Conservation (phyloP, 1,140 invertebrate genomes). For the Penaeus chinensis region DNA sequence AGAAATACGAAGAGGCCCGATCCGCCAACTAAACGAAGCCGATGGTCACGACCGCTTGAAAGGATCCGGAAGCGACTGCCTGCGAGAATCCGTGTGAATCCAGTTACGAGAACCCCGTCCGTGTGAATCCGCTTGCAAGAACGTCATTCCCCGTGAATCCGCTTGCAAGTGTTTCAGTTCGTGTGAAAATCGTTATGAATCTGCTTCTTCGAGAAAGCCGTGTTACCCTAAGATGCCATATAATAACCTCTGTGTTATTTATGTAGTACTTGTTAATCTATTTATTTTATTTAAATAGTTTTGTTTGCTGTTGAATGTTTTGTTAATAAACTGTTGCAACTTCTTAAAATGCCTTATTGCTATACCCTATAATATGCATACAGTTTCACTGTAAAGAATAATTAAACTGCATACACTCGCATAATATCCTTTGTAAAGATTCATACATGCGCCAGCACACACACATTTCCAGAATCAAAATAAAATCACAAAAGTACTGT, state of each 20-base stretch:
- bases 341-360: not conserved
- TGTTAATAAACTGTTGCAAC: not conserved
- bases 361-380: not conserved
- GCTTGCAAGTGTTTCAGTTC: not conserved
- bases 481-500: no score
- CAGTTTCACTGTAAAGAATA: no score
- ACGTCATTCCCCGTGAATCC: no score
- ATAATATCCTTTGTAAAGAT: no score
- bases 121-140: no score
- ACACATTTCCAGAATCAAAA: no score
- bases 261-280: not conserved
- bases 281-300: constrained; percentile 12
- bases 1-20: not conserved
- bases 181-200: not conserved
- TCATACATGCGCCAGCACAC: no score
- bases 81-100: not conserved
- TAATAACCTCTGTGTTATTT: constrained; percentile 4
- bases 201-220: not conserved
- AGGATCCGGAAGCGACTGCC: not conserved
- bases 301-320: not conserved
- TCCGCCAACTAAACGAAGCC: not conserved
- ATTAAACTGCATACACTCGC: no score
- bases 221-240: constrained; percentile 8
- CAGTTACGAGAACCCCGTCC: no score
- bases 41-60: not conserved